Percentiles rank a stretch among this genome's conserved stretches.
Evolutionary conservation across 2,797 vertebrate genomes (phyloP).

Genomic region (Intellagama lesueurii): DNA sequence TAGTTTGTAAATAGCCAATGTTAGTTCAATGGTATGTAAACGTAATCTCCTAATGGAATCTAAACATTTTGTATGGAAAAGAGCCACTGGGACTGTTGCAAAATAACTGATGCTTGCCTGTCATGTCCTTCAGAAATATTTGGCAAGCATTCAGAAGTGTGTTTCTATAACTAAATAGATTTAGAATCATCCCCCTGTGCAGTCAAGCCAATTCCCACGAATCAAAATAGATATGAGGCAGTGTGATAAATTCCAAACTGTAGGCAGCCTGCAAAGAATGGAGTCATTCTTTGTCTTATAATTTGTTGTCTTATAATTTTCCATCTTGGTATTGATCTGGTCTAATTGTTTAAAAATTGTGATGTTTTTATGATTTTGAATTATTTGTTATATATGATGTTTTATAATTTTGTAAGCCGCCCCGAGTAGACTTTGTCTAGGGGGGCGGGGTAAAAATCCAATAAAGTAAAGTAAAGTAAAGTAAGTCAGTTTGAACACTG

Average conservation of each 20-base stretch:
- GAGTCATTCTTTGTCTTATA: too few species aligned
- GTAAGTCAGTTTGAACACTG: slow-evolving; percentile 8
- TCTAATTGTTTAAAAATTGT: too few species aligned
- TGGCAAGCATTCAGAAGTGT: not conserved
- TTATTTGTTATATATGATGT: too few species aligned
- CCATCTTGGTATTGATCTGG: too few species aligned
- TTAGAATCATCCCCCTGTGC: slow-evolving; percentile 4
- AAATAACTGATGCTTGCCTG: not conserved
- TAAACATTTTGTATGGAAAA: not conserved
- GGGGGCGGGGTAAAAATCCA: too few species aligned
- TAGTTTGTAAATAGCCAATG: slow-evolving; percentile 14
- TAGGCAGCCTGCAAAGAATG: not conserved
- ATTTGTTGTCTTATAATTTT: too few species aligned
- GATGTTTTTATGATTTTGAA: too few species aligned
- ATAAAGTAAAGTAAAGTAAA: too few species aligned
- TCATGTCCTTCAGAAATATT: not conserved
- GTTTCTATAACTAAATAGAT: not conserved
- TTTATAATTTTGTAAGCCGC: too few species aligned
- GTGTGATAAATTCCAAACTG: not conserved
- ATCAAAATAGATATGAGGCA: not conserved
- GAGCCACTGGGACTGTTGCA: not conserved
- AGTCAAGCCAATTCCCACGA: not conserved
- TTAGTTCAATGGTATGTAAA: slow-evolving; percentile 5
- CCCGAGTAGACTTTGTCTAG: too few species aligned
- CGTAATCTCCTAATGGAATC: slow-evolving; percentile 2